phyloP scores from a whole-genome alignment of 1,140 invertebrate species.

The Halyomorpha halys region DNA sequence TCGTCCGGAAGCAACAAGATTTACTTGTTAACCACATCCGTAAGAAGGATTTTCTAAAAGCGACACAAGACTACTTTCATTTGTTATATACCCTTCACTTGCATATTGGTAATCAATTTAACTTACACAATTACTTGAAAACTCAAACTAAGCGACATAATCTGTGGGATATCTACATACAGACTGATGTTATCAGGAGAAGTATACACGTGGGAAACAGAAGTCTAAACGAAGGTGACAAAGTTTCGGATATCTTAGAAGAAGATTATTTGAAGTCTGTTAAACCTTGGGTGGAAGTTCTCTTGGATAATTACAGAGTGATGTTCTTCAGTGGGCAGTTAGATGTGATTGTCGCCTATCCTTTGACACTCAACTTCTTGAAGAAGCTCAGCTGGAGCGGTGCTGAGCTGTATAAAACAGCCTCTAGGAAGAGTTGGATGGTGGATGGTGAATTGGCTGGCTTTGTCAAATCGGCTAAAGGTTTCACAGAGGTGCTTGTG shows the following conservation, averaged over 20 bases:
- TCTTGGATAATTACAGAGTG: conserved; percentile 54
- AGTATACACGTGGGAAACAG: conserved; percentile 71
- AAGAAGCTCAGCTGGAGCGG: conserved; percentile 52
- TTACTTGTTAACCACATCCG: too few species aligned
- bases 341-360: conserved; percentile 76
- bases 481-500: conserved; percentile 52
- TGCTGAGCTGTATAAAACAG: conserved; percentile 50
- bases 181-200: conserved; percentile 32
- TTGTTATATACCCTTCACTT: too few species aligned
- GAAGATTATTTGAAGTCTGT: conserved; percentile 76
- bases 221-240: conserved; percentile 38
- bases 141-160: too few species aligned
- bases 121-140: too few species aligned
- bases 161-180: too few species aligned
- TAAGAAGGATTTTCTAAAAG: too few species aligned
- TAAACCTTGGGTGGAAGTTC: conserved; percentile 57
- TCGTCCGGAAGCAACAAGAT: neutral
- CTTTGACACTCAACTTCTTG: conserved; percentile 58
- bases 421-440: conserved; percentile 39
- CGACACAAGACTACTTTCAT: too few species aligned
- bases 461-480: conserved; percentile 37
- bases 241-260: conserved; percentile 57
- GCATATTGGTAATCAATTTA: too few species aligned
- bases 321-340: conserved; percentile 72
- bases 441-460: conserved; percentile 30